Percentiles rank a stretch among this genome's conserved stretches.
Conservation (phyloP, 35 echinoderm and acorn worm species). For the Strongylocentrotus purpuratus region DNA sequence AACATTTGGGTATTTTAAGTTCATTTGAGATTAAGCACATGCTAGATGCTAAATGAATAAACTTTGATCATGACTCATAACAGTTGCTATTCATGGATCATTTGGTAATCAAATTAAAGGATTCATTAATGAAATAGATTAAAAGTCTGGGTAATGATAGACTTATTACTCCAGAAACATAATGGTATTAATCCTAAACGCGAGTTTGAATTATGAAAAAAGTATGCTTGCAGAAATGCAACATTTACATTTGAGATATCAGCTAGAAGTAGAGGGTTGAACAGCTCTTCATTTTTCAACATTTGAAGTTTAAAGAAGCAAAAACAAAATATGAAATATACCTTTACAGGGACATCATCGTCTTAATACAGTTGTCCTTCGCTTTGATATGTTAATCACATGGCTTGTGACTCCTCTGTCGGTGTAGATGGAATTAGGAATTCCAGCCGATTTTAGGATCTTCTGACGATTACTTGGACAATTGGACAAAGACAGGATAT, state of each 20-base stretch:
- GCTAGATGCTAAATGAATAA: background rate
- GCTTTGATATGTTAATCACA: background rate
- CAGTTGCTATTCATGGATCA: background rate
- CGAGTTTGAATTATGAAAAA: background rate
- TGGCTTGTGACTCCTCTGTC: background rate
- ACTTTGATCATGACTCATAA: background rate
- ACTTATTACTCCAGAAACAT: background rate
- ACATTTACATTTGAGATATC: background rate
- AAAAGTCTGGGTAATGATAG: background rate
- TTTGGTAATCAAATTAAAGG: background rate
- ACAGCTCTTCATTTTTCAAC: background rate
- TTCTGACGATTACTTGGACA: background rate
- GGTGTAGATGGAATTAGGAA: no score
- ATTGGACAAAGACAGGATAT: conserved; percentile 3
- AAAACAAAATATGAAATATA: background rate
- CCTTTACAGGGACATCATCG: background rate
- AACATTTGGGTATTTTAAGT: background rate
- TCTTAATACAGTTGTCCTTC: background rate
- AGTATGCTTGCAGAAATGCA: background rate
- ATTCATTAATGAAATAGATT: background rate
- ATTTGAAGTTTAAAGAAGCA: no score
- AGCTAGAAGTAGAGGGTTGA: background rate
- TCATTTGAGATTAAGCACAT: background rate
- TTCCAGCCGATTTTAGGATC: background rate
- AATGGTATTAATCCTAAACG: background rate